A percentile compares a stretch with the other conserved stretches of the same genome.
phyloP scores from a whole-genome alignment of 2,113 vertebrate species.

The Gyps fulvus region DNA sequence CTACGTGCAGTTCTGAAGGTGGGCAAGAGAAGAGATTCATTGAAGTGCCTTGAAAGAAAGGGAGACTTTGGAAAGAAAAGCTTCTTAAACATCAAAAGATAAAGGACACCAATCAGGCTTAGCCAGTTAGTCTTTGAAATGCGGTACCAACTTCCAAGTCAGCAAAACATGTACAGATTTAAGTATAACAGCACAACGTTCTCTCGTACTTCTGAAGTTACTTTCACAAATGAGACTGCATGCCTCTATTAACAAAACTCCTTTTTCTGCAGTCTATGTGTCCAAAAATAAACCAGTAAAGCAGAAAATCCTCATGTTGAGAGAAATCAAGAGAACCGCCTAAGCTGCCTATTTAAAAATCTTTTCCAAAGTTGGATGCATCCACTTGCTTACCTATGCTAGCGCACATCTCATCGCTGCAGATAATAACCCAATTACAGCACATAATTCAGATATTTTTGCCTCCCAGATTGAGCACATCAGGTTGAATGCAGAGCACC shows the following conservation, averaged over 20 bases:
- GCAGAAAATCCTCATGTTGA: conserved; percentile 8
- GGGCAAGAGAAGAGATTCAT: not conserved
- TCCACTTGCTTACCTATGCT: not conserved
- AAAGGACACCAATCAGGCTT: not conserved
- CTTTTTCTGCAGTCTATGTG: not conserved
- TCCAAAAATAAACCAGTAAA: conserved; percentile 24
- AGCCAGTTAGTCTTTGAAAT: conserved; percentile 26
- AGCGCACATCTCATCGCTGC: not conserved
- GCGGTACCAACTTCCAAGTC: not conserved
- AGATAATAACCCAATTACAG: not conserved
- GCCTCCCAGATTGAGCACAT: not conserved
- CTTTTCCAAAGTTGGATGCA: not conserved
- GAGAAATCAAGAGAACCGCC: not conserved
- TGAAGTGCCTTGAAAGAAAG: conserved; percentile 10
- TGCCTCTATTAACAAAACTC: not conserved
- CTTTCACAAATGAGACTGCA: not conserved
- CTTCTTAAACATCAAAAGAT: conserved; percentile 1
- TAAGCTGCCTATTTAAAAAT: not conserved
- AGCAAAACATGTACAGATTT: conserved; percentile 30
- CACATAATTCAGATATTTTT: not conserved
- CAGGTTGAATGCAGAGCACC: not conserved
- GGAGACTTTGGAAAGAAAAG: not conserved
- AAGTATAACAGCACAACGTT: not conserved
- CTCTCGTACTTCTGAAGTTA: not conserved
- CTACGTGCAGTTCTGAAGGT: not conserved